Percentiles rank a stretch among this genome's conserved stretches.
phyloP scores from a whole-genome alignment of 2,113 vertebrate genomes.

The Herpetotheres cachinnans region DNA sequence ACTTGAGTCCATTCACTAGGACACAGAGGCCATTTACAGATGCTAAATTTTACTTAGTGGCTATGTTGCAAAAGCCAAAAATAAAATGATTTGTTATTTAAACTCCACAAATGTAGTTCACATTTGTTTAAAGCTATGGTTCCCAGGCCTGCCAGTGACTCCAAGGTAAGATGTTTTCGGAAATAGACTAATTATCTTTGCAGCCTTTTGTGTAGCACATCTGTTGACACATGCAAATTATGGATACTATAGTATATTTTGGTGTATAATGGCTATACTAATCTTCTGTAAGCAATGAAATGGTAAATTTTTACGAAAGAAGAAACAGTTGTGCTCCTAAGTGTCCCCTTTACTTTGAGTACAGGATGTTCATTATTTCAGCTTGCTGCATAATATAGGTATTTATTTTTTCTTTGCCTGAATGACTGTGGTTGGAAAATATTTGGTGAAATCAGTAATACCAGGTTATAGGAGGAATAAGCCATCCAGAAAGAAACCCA shows the following conservation, averaged over 20 bases:
- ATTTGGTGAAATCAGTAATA: background rate
- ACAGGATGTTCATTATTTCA: background rate
- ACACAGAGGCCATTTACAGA: constrained; percentile 40
- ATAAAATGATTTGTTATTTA: constrained; percentile 51
- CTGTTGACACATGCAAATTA: background rate
- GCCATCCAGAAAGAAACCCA: background rate
- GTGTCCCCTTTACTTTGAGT: background rate
- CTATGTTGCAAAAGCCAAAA: constrained; percentile 3
- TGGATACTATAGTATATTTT: background rate
- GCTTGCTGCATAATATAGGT: background rate
- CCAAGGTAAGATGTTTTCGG: background rate
- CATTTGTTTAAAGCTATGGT: constrained; percentile 10
- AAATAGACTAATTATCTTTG: background rate
- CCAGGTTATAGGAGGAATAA: background rate
- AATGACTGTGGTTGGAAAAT: constrained; percentile 3
- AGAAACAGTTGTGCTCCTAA: background rate
- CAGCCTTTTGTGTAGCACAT: background rate
- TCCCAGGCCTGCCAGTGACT: constrained; percentile 11
- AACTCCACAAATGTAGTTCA: background rate
- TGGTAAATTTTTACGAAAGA: background rate
- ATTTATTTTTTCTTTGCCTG: constrained; percentile 21
- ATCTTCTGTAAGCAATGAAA: background rate
- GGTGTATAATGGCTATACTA: background rate
- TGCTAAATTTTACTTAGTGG: constrained; percentile 52
- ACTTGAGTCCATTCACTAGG: constrained; percentile 17